Conservation (phyloP, 2,797 vertebrate genomes). For the Scomberomorus guttatus region DNA sequence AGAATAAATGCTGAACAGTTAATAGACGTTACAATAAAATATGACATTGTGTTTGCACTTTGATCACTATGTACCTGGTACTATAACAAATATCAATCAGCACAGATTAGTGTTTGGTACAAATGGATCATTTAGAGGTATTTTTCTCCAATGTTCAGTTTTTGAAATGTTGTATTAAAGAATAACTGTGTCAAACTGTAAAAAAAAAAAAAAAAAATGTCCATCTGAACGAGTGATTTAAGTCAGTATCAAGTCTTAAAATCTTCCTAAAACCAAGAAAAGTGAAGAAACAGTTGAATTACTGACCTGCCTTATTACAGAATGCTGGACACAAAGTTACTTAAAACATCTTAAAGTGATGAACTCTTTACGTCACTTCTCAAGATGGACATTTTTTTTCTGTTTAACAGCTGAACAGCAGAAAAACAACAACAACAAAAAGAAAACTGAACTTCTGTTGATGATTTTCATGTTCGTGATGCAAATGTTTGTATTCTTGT, state of each 20-base stretch:
- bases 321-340: conserved; percentile 5
- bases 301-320: conserved; percentile 33
- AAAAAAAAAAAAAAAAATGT: not conserved
- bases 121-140: not conserved
- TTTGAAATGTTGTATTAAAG: conserved; percentile 18
- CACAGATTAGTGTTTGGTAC: conserved; percentile 15
- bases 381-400: not conserved
- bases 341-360: not conserved
- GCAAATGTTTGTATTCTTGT: conserved; percentile 46
- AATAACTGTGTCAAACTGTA: conserved; percentile 6
- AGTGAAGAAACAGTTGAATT: not conserved
- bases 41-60: conserved; percentile 55
- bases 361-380: not conserved
- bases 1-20: not conserved
- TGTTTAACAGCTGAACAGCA: not conserved
- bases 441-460: not conserved
- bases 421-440: not conserved
- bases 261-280: not conserved
- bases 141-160: conserved; percentile 4
- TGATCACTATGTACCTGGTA: conserved; percentile 45
- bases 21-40: not conserved
- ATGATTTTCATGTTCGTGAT: conserved; percentile 36
- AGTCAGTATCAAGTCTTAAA: not conserved
- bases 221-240: conserved; percentile 9
- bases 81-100: conserved; percentile 13